Evolutionary conservation across 2,113 vertebrate genomes (phyloP).

Genomic region (Climacteris rufus): DNA sequence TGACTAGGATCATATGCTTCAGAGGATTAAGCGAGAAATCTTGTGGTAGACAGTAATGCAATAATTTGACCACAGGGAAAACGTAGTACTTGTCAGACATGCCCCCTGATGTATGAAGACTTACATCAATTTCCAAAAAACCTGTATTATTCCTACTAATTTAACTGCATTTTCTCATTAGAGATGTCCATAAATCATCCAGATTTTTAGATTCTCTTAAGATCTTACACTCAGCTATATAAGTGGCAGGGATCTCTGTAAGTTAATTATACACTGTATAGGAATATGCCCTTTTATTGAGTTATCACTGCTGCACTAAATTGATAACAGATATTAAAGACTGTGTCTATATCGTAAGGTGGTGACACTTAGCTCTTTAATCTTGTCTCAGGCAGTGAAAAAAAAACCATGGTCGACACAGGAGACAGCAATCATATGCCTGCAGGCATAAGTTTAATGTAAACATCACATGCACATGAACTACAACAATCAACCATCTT

Average conservation of each 20-base stretch:
- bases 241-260: background rate
- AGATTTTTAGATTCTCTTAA: background rate
- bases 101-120: background rate
- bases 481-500: background rate
- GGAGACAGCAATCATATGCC: background rate
- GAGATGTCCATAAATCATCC: background rate
- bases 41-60: slow-evolving; percentile 16
- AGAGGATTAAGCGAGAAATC: slow-evolving; percentile 1
- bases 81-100: background rate
- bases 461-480: background rate
- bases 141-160: background rate
- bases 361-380: background rate
- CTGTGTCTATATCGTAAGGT: background rate
- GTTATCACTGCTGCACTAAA: background rate
- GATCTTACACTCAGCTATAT: background rate
- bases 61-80: background rate
- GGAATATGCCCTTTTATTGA: background rate
- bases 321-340: background rate
- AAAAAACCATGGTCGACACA: background rate
- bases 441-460: background rate
- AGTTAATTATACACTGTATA: background rate
- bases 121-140: background rate
- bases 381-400: background rate
- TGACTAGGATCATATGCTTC: background rate
- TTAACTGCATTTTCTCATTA: slow-evolving; percentile 6